phyloP scores from a whole-genome alignment of 1,140 invertebrate species.

The Drosophila simulans region DNA sequence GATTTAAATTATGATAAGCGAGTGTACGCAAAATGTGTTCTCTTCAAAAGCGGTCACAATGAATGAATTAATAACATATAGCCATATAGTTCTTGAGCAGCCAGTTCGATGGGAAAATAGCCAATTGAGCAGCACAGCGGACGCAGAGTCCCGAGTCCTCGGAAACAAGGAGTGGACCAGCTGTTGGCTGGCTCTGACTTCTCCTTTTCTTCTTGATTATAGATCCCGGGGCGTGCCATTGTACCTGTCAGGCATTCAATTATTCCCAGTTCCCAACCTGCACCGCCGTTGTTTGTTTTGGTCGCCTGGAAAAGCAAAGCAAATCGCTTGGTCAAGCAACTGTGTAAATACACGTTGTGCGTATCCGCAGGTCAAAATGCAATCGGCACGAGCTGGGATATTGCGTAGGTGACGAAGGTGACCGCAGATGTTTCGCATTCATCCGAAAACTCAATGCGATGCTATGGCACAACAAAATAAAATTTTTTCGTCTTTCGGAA shows the following conservation, averaged over 20 bases:
- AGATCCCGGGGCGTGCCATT: conserved; percentile 8
- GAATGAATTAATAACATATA: neutral
- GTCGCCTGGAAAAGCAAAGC: conserved; percentile 59
- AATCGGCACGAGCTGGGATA: conserved; percentile 18
- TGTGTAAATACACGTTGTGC: conserved; percentile 25
- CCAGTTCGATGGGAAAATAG: neutral
- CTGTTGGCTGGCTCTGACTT: conserved; percentile 9
- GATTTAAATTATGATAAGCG: neutral
- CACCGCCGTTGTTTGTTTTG: conserved; percentile 38
- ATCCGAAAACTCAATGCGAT: neutral
- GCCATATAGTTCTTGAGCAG: neutral
- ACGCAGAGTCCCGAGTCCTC: conserved; percentile 1
- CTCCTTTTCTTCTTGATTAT: conserved; percentile 23
- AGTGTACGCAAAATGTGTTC: neutral
- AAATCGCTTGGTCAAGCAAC: conserved; percentile 66
- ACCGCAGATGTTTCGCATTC: conserved; percentile 21
- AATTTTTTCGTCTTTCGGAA: neutral
- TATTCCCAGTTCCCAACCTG: conserved; percentile 2
- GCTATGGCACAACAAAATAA: neutral
- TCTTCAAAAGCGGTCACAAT: too few species aligned
- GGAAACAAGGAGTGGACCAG: conserved; percentile 21
- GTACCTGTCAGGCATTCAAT: conserved; percentile 27
- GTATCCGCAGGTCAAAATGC: neutral
- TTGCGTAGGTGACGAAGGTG: neutral
- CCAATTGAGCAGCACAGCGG: conserved; percentile 12